Evolutionary conservation across 2,113 vertebrate species (phyloP).

Genomic region (Brienomyrus brachyistius): DNA sequence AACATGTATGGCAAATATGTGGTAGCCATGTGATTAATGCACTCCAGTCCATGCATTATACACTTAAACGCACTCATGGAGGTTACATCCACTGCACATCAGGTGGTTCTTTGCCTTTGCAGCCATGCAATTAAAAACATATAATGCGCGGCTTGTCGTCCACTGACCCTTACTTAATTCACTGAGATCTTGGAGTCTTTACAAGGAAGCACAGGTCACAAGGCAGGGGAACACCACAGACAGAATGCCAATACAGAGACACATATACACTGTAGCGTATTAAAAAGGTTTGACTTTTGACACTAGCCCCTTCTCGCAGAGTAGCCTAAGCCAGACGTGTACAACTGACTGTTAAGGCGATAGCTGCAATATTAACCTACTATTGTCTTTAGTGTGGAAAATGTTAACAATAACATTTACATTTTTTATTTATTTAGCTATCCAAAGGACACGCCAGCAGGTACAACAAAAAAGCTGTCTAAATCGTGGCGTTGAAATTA

Average conservation of each 20-base stretch:
- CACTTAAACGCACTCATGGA: background rate
- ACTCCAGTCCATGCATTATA: background rate
- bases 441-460: too few species aligned
- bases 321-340: background rate
- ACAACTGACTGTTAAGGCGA: background rate
- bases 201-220: background rate
- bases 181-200: background rate
- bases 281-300: background rate
- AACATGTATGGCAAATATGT: background rate
- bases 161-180: background rate
- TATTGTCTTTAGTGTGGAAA: background rate
- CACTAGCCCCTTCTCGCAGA: background rate
- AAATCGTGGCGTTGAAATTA: background rate
- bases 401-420: background rate
- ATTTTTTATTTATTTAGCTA: too few species aligned
- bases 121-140: background rate
- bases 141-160: background rate
- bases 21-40: background rate
- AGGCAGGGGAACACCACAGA: background rate
- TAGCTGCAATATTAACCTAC: background rate
- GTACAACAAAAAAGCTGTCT: background rate
- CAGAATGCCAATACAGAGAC: background rate
- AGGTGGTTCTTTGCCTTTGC: background rate
- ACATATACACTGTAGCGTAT: background rate
- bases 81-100: background rate